phyloP scores from a whole-genome alignment of 2,888 invertebrate species.

The Meteorus cinctellus region DNA sequence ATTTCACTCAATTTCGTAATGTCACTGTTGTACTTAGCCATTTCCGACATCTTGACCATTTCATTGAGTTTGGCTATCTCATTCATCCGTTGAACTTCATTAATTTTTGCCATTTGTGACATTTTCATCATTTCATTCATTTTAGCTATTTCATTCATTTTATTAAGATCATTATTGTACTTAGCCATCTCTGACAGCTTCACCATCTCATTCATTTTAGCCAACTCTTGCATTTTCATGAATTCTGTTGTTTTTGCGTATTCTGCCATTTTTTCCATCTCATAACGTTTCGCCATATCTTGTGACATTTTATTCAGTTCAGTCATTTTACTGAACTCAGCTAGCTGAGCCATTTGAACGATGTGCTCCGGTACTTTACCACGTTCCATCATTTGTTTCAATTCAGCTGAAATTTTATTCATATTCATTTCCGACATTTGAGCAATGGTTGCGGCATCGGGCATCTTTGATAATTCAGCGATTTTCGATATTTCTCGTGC shows the following conservation, averaged over 20 bases:
- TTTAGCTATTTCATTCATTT: slow-evolving; percentile 68
- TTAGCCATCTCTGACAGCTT: slow-evolving; percentile 71
- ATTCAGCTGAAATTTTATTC: slow-evolving; percentile 72
- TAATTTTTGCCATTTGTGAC: slow-evolving; percentile 70
- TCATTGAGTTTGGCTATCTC: slow-evolving; percentile 71
- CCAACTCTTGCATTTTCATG: slow-evolving; percentile 70
- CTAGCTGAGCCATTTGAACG: slow-evolving; percentile 72
- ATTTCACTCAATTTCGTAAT: slow-evolving; percentile 66
- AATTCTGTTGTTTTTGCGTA: slow-evolving; percentile 70
- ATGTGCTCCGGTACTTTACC: slow-evolving; percentile 72
- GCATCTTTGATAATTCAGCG: slow-evolving; percentile 70
- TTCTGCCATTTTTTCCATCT: slow-evolving; percentile 72
- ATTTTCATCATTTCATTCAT: slow-evolving; percentile 69
- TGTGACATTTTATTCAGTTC: slow-evolving; percentile 70
- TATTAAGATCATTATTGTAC: slow-evolving; percentile 67
- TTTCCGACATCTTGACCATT: slow-evolving; percentile 72
- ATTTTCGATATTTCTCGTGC: slow-evolving; percentile 71
- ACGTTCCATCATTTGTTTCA: slow-evolving; percentile 72
- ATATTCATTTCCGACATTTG: slow-evolving; percentile 72
- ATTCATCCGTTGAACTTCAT: slow-evolving; percentile 70
- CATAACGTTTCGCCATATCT: slow-evolving; percentile 70
- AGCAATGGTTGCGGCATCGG: slow-evolving; percentile 67
- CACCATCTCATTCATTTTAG: slow-evolving; percentile 71
- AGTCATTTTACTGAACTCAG: slow-evolving; percentile 71
- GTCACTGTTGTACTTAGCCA: slow-evolving; percentile 70